A percentile compares a stretch with the other conserved stretches of the same genome.
phyloP scores from a whole-genome alignment of 1,140 invertebrate genomes.

The Saccostrea glomerata region DNA sequence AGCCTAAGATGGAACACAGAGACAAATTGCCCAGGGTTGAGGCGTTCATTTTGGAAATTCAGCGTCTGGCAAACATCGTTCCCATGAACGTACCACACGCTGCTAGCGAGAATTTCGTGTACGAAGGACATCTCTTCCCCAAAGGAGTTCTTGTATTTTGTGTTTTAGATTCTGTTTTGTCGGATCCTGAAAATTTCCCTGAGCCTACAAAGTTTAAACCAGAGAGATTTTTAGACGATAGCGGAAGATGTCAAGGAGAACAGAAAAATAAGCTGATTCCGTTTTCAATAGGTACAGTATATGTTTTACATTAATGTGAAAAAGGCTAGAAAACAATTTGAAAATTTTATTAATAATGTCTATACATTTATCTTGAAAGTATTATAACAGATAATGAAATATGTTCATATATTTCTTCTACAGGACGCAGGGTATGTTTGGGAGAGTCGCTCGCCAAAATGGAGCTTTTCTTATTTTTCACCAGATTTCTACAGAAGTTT shows the following conservation, averaged over 20 bases:
- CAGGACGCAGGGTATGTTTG: background rate
- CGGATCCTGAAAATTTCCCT: conserved; percentile 80
- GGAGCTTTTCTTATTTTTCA: background rate
- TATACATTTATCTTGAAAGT: too few relatives aligned
- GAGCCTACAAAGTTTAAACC: conserved; percentile 86
- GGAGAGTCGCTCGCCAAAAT: background rate
- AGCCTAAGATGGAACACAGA: conserved; percentile 26
- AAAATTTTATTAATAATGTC: too few relatives aligned
- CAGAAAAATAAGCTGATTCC: conserved; percentile 62
- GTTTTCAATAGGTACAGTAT: conserved; percentile 55
- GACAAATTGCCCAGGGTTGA: conserved; percentile 52
- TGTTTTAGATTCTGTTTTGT: conserved; percentile 67
- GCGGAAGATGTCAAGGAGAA: conserved; percentile 43
- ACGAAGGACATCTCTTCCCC: conserved; percentile 72
- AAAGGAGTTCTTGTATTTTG: conserved; percentile 70
- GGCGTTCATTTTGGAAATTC: conserved; percentile 59
- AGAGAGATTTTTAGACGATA: conserved; percentile 80
- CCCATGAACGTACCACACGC: conserved; percentile 74
- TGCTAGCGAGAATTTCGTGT: conserved; percentile 58
- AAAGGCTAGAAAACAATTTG: too few relatives aligned
- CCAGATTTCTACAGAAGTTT: conserved; percentile 20
- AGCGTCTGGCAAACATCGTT: conserved; percentile 56
- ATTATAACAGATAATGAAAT: too few relatives aligned
- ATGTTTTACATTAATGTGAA: too few relatives aligned
- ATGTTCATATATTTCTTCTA: background rate